A percentile compares a stretch with the other conserved stretches of the same genome.
Evolutionary conservation across 2,797 vertebrate species (phyloP).

Genomic region (Crocidura indochinensis): DNA sequence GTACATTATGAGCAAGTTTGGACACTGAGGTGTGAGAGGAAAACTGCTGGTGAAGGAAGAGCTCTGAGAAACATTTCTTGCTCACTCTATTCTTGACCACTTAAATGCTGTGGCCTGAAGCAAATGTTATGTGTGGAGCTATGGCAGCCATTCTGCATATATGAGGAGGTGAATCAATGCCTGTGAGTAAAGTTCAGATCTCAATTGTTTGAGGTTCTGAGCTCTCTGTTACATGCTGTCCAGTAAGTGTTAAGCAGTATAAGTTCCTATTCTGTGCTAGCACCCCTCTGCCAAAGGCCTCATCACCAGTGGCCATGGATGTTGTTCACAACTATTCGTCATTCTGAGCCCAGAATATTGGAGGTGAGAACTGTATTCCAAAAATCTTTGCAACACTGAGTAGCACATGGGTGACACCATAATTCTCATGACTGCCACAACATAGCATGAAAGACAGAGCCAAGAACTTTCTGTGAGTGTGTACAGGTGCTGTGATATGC

Average conservation of each 20-base stretch:
- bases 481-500: not conserved
- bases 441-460: not conserved
- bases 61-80: not conserved
- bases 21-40: not conserved
- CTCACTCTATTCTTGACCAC: not conserved
- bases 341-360: not conserved
- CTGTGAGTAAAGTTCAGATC: not conserved
- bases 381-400: not conserved
- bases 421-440: no score
- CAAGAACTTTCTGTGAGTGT: not conserved
- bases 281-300: not conserved
- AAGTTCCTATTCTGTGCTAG: no score
- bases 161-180: not conserved
- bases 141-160: not conserved
- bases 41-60: not conserved
- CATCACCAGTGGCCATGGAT: accelerated
- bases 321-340: not conserved
- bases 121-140: not conserved
- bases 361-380: not conserved
- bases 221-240: not conserved
- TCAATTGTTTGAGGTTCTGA: not conserved
- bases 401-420: not conserved
- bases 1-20: not conserved
- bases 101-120: not conserved
- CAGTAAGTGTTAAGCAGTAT: not conserved